A percentile compares a stretch with the other conserved stretches of the same genome.
Evolutionary conservation across 2,113 vertebrate genomes (phyloP).

Genomic region (Colinus virginianus): DNA sequence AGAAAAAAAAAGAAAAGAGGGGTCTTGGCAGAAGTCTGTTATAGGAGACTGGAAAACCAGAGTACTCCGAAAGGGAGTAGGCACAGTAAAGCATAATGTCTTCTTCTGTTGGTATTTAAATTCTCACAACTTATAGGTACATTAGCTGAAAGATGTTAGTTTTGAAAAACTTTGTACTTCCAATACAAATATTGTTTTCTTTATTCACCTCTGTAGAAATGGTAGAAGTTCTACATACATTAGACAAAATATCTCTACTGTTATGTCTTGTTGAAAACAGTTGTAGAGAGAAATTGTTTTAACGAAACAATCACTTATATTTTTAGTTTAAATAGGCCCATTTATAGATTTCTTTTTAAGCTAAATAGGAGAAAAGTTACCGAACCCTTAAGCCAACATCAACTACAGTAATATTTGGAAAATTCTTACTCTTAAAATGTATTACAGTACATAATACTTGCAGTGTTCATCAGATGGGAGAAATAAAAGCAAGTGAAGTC

Average conservation of each 20-base stretch:
- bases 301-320: not conserved
- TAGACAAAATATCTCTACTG: not conserved
- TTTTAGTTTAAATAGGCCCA: not conserved
- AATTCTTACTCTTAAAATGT: not conserved
- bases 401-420: constrained; percentile 21
- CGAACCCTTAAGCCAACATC: constrained; percentile 33
- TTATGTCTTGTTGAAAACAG: not conserved
- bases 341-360: not conserved
- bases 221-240: not conserved
- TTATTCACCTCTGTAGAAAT: not conserved
- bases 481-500: not conserved
- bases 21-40: not conserved
- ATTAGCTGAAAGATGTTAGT: not conserved
- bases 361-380: not conserved
- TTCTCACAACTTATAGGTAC: not conserved
- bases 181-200: not conserved
- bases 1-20: not conserved
- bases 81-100: not conserved
- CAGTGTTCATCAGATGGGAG: not conserved
- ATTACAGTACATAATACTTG: not conserved
- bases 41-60: not conserved
- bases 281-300: not conserved
- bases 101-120: not conserved
- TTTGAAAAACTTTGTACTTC: not conserved
- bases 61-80: not conserved